phyloP scores from a whole-genome alignment of 2,113 vertebrate species.

The Aramus guarauna region DNA sequence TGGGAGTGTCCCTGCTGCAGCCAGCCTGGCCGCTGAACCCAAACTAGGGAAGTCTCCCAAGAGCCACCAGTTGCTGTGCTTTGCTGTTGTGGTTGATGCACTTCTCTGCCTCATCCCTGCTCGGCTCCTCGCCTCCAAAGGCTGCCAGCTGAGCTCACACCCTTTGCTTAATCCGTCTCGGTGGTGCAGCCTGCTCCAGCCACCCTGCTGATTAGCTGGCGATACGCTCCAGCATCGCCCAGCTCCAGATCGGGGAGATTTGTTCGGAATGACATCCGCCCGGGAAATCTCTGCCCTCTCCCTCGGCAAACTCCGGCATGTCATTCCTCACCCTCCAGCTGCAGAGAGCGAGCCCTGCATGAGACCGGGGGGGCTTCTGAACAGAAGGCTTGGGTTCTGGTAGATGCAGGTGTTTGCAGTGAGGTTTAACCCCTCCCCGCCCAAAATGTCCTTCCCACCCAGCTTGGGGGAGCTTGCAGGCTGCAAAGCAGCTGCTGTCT shows the following conservation, averaged over 20 bases:
- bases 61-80: slow-evolving; percentile 65
- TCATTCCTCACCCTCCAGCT: neutral
- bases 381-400: neutral
- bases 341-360: neutral
- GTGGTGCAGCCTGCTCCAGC: slow-evolving; percentile 8
- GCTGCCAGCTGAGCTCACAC: neutral
- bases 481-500: slow-evolving; percentile 2
- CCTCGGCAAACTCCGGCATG: neutral
- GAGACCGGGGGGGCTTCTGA: neutral
- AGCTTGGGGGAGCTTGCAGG: neutral
- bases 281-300: neutral
- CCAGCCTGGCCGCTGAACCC: neutral
- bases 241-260: neutral
- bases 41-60: slow-evolving; percentile 33
- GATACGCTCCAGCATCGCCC: neutral
- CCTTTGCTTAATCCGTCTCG: neutral
- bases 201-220: neutral
- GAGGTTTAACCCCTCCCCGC: slow-evolving; percentile 40
- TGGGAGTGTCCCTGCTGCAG: slow-evolving; percentile 21
- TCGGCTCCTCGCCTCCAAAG: neutral
- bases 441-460: slow-evolving; percentile 25
- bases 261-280: neutral
- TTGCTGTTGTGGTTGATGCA: neutral
- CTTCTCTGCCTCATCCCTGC: neutral
- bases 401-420: slow-evolving; percentile 44